phyloP scores from a whole-genome alignment of 1,140 invertebrate species.

The Camponotus vicinus region DNA sequence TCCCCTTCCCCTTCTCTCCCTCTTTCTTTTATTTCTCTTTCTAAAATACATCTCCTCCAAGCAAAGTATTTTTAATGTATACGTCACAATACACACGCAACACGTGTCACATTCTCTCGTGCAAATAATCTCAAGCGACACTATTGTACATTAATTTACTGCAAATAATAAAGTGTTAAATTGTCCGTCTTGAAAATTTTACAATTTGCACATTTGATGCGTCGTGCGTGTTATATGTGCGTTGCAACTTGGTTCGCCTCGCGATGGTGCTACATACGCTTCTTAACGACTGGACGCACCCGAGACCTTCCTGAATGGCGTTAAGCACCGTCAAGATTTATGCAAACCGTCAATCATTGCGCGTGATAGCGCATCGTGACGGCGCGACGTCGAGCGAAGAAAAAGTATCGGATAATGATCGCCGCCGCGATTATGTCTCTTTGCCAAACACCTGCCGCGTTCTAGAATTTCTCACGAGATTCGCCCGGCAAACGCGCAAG shows the following conservation, averaged over 20 bases:
- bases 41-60: background rate
- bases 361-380: constrained; percentile 33
- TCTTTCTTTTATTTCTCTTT: too few species aligned
- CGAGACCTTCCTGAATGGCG: constrained; percentile 63
- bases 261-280: background rate
- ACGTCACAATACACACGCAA: background rate
- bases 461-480: constrained; percentile 56
- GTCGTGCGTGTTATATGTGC: too few species aligned
- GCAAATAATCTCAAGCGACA: background rate
- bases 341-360: constrained; percentile 64
- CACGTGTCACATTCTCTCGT: background rate
- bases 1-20: too few species aligned
- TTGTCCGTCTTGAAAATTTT: constrained; percentile 21
- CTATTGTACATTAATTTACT: background rate
- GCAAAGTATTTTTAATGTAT: constrained; percentile 14
- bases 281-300: constrained; percentile 54
- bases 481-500: constrained; percentile 8
- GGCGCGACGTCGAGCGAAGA: constrained; percentile 32
- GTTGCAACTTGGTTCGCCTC: constrained; percentile 6
- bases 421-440: constrained; percentile 18
- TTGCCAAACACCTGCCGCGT: constrained; percentile 61
- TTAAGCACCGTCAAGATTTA: constrained; percentile 67
- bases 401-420: constrained; percentile 66
- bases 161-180: constrained; percentile 17
- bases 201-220: background rate